phyloP scores from a whole-genome alignment of 35 echinoderm and acorn worm species.

The Nesometra sesokonis region DNA sequence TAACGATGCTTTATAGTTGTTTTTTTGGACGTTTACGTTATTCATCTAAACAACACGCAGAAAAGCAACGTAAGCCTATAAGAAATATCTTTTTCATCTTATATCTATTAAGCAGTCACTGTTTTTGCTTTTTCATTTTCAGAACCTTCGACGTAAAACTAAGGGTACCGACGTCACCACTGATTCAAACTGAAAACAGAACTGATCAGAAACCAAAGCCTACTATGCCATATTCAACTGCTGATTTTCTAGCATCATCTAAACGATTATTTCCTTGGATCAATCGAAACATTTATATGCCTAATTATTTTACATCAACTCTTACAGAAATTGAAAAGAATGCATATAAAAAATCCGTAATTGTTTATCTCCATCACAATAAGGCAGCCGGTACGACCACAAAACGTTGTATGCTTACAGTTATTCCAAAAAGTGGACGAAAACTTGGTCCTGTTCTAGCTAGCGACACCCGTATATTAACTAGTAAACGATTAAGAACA shows the following conservation, averaged over 20 bases:
- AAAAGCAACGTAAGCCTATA: too few species aligned
- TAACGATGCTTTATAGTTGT: too few species aligned
- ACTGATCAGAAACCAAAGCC: neutral
- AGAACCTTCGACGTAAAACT: neutral
- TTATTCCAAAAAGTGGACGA: constrained; percentile 15
- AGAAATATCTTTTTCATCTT: too few species aligned
- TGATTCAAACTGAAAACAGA: neutral
- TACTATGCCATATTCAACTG: neutral
- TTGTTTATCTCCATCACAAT: constrained; percentile 82
- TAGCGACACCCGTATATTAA: neutral
- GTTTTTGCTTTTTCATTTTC: neutral
- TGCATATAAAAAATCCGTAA: constrained; percentile 4
- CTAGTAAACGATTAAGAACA: constrained; percentile 7
- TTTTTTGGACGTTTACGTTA: too few species aligned
- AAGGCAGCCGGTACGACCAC: constrained; percentile 78
- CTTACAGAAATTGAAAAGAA: neutral
- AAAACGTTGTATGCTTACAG: constrained; percentile 46
- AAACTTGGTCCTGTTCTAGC: constrained; percentile 18
- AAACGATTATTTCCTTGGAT: neutral
- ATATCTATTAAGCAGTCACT: too few species aligned
- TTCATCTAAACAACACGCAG: too few species aligned
- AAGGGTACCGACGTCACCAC: neutral
- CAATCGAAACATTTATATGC: neutral
- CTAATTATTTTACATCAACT: neutral
- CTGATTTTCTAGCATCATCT: neutral